Conservation (phyloP, 2,888 invertebrate genomes). For the Ormyrus labotus region DNA sequence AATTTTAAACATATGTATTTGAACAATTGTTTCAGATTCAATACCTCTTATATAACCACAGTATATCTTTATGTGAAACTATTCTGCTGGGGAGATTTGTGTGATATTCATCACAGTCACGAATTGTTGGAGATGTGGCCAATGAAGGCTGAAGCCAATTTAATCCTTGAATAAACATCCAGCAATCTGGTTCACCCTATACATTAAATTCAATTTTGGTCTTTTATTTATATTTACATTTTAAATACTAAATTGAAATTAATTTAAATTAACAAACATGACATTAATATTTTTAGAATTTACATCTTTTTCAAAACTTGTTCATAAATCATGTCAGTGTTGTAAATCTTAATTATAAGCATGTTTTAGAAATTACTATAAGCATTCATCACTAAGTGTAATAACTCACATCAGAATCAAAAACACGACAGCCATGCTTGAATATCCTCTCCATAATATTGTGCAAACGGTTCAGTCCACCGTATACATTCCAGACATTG, state of each 20-base stretch:
- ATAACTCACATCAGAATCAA: slow-evolving; percentile 53
- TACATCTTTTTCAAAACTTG: too few relatives aligned
- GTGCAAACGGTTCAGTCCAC: slow-evolving; percentile 79
- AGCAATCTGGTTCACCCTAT: slow-evolving; percentile 78
- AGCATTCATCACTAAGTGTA: background rate
- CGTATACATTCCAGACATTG: slow-evolving; percentile 81
- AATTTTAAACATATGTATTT: background rate
- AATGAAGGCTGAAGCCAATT: slow-evolving; percentile 80
- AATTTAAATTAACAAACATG: too few relatives aligned
- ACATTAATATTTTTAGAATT: too few relatives aligned
- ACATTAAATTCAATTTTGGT: slow-evolving; percentile 55
- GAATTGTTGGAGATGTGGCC: slow-evolving; percentile 76
- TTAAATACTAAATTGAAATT: background rate
- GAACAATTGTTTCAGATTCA: background rate
- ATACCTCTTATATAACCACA: slow-evolving; percentile 78
- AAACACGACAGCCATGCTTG: slow-evolving; percentile 77
- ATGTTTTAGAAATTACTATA: background rate
- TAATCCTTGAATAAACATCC: slow-evolving; percentile 79
- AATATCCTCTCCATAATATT: slow-evolving; percentile 78
- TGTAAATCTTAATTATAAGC: background rate
- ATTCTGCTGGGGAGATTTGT: slow-evolving; percentile 75
- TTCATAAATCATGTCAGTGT: too few relatives aligned
- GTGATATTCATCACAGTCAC: slow-evolving; percentile 72
- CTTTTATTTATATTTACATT: background rate
- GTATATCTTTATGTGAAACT: slow-evolving; percentile 77